Evolutionary conservation across 2,113 vertebrate species (phyloP).

Genomic region (Egretta garzetta): DNA sequence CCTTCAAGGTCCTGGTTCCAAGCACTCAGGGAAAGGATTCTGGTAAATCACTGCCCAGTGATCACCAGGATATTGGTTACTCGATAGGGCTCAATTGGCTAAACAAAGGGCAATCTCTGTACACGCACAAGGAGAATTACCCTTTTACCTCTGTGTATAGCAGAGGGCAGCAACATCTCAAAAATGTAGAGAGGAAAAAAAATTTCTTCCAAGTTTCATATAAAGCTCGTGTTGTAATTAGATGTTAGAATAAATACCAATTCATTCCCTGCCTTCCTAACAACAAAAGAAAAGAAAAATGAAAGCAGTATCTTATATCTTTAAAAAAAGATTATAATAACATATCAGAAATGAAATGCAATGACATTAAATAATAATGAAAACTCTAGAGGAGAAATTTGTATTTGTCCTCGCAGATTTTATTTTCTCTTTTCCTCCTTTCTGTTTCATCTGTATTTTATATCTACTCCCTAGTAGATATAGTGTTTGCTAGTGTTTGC

Average conservation of each 20-base stretch:
- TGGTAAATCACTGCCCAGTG: neutral
- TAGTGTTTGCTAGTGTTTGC: neutral
- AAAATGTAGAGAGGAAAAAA: neutral
- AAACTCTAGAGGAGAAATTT: neutral
- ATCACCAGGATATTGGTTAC: neutral
- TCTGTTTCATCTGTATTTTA: neutral
- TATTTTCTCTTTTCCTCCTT: neutral
- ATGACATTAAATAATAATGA: neutral
- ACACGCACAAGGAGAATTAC: neutral
- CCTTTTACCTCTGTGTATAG: neutral
- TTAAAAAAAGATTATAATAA: neutral
- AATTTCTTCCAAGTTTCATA: neutral
- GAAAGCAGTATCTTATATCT: neutral
- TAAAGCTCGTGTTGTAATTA: neutral
- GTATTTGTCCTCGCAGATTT: neutral
- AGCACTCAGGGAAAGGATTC: neutral
- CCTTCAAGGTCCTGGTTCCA: neutral
- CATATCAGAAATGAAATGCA: neutral
- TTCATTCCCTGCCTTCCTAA: neutral
- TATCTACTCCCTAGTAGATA: neutral
- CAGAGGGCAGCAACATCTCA: neutral
- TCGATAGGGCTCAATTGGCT: fast-evolving
- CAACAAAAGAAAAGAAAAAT: neutral
- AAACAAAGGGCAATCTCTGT: neutral
- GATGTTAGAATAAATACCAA: neutral